Evolutionary conservation across 2,797 vertebrate species (phyloP), one percentile per base, ranked within the genome.

Genomic region (Arrhamphus sclerolepis): DNA sequence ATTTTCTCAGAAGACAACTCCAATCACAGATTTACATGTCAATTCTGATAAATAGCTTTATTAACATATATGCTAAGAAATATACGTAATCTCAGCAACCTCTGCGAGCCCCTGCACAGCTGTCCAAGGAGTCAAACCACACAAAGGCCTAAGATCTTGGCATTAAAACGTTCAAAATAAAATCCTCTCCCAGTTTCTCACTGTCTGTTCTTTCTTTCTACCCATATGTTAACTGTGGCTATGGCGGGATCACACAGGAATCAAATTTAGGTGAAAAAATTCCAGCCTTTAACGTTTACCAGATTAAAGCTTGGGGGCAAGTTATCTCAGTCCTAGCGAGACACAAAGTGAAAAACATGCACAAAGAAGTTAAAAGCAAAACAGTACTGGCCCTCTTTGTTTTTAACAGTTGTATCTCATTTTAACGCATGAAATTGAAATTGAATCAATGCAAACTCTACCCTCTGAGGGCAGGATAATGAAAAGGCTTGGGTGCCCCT

Each of bases 341-440:
- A 85, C 84, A 85, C 76, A 82, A 84, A 81, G 71, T 52, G 43
- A 78, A 85, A 56, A 72, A 77, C 70, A 70, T 56, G 75, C 56
- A 75, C 24, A 13, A 76, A 77, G 81, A 84, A 75, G 42, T 72
- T 70, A 63, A 86, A 92, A 84, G 54, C 51, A 79, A 89, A 89
- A 81, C 80, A 81, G 66, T 62, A 70, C 55, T 50, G 62, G 38
- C 49, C 65, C 58, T 68, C 46, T 61, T 60, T 76, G 54, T 72
- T 68, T 81, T 85, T 72, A 85, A 85, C 81, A 74, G 83, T 83
- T 80, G 83, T 68, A 76, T 80, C 77, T 87, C 80, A 79, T 89
- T 91, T 85, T 82, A 89, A 86, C 87, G 87, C 87, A 86, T 91
- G 86, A 90, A 90, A 90, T 89, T 84, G 82, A 89, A 91, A 89